Conservation (phyloP, 2,113 vertebrate genomes). For the Catharus bicknelli region DNA sequence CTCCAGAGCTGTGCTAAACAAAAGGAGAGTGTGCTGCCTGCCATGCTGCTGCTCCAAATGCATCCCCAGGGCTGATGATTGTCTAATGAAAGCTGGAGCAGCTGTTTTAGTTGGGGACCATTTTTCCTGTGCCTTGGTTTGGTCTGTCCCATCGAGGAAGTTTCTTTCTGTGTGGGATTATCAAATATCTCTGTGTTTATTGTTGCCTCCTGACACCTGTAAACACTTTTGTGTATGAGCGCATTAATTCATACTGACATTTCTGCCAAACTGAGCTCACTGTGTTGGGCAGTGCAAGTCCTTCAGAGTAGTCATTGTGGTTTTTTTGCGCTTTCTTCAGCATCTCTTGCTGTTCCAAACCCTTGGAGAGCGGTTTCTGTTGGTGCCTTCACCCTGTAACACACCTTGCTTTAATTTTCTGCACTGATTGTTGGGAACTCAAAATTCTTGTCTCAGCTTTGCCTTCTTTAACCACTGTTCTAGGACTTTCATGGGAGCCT, state of each 20-base stretch:
- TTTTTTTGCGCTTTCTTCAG: background rate
- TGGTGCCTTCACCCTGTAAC: background rate
- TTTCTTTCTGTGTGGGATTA: background rate
- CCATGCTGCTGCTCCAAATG: background rate
- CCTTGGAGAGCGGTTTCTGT: background rate
- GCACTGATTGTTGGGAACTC: background rate
- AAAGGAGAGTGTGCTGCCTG: background rate
- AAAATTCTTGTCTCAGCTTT: background rate
- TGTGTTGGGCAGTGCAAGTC: rapidly evolving
- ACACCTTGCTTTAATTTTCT: background rate
- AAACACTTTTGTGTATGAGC: background rate
- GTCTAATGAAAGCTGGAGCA: background rate
- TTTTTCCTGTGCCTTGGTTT: background rate
- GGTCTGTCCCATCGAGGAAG: background rate
- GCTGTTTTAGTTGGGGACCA: background rate
- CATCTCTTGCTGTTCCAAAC: background rate
- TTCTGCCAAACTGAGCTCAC: background rate
- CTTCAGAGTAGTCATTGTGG: background rate
- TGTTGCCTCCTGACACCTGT: background rate
- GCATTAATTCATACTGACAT: background rate
- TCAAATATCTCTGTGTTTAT: background rate
- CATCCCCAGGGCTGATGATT: rapidly evolving
- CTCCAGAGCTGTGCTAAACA: background rate
- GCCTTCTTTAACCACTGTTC: background rate
- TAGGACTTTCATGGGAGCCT: background rate